These are phyloP conservation scores for Cryptotis parvus DNA, from an alignment of 2,113 vertebrate species.

Conservation along the genomic window DNA sequence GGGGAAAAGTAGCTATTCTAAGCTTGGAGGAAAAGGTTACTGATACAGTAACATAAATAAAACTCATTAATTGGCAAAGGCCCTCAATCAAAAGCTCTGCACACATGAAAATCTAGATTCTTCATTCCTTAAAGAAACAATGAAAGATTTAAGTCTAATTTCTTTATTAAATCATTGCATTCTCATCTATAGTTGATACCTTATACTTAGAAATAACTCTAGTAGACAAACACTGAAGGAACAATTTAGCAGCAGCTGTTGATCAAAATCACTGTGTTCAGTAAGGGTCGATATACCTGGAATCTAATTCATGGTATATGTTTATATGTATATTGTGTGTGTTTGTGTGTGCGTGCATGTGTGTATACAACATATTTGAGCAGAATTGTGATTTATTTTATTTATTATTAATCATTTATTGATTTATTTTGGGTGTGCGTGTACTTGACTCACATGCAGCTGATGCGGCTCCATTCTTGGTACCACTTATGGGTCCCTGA, in stretches of 20 bases:
- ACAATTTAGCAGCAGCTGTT: neutral
- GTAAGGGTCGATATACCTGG: neutral
- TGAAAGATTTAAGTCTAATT: too few species aligned
- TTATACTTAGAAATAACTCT: too few species aligned
- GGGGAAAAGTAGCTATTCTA: neutral
- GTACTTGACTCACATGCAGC: too few species aligned
- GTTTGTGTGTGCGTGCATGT: neutral
- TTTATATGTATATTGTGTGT: neutral
- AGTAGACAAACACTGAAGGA: neutral
- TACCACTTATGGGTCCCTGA: too few species aligned
- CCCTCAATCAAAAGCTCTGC: neutral
- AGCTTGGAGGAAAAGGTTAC: neutral
- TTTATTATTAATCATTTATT: too few species aligned
- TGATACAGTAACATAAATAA: neutral
- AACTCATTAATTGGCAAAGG: neutral
- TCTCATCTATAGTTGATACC: too few species aligned
- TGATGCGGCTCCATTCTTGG: too few species aligned
- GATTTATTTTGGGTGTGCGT: too few species aligned
- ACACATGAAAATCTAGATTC: neutral
- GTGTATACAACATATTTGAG: neutral
- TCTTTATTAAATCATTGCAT: too few species aligned
- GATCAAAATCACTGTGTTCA: neutral
- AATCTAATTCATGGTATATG: neutral
- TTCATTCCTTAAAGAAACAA: neutral
- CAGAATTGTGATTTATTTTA: slow-evolving; percentile 37